phyloP scores from a whole-genome alignment of 2,888 invertebrate species.

The Lepeophtheirus nordmannii region DNA sequence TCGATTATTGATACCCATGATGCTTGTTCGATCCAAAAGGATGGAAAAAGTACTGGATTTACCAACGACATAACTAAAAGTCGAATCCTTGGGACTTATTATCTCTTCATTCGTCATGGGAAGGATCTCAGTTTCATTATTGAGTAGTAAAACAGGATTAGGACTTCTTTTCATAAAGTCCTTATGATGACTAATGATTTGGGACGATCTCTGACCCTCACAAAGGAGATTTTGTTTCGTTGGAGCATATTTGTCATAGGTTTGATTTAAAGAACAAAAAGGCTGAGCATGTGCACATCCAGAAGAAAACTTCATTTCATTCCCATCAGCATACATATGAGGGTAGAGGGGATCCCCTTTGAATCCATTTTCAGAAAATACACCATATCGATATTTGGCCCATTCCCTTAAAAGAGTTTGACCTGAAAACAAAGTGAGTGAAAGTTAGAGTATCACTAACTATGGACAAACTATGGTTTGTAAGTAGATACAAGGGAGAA shows the following conservation, averaged over 20 bases:
- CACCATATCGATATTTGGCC: conserved; percentile 20
- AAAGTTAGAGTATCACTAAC: not conserved
- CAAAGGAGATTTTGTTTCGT: conserved; percentile 21
- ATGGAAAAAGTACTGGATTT: conserved; percentile 6
- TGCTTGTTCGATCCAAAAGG: conserved; percentile 18
- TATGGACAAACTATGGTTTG: not conserved
- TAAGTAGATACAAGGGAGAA: not conserved
- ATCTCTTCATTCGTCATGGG: not conserved
- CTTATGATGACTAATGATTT: conserved; percentile 5
- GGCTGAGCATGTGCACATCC: not conserved
- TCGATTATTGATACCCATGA: conserved; percentile 26
- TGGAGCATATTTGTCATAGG: conserved; percentile 15
- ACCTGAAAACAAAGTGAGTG: conserved; percentile 2
- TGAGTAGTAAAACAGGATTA: not conserved
- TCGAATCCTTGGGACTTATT: not conserved
- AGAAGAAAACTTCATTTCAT: not conserved
- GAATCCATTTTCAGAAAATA: conserved; percentile 16
- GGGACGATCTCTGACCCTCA: conserved; percentile 7
- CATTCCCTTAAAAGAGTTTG: conserved; percentile 17
- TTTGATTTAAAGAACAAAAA: conserved; percentile 11
- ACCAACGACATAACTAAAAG: conserved; percentile 8
- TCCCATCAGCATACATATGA: conserved; percentile 9
- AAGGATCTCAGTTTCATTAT: not conserved
- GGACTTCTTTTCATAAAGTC: not conserved
- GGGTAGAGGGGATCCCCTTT: conserved; percentile 15